Conservation (phyloP, 2,113 vertebrate species). For the Oophaga pumilio region DNA sequence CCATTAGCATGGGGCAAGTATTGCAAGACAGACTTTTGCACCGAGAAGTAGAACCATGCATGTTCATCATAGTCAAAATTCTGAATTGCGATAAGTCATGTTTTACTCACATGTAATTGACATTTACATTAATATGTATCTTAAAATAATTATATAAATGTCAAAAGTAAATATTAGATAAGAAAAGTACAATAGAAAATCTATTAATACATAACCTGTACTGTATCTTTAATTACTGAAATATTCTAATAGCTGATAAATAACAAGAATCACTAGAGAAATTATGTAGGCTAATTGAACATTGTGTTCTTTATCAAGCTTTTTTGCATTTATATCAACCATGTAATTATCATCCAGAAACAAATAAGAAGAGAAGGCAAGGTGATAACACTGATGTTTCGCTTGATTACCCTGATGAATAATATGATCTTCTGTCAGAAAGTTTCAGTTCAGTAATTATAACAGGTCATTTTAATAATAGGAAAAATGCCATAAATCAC, state of each 20-base stretch:
- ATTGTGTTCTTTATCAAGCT: background rate
- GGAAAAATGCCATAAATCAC: background rate
- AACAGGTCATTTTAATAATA: conserved; percentile 11
- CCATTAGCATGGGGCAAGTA: background rate
- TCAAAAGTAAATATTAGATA: background rate
- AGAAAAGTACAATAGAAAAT: background rate
- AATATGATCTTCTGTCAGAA: conserved; percentile 15
- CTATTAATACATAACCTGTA: background rate
- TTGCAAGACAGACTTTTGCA: background rate
- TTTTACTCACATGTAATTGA: background rate
- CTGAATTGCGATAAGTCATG: background rate
- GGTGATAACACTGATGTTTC: conserved; percentile 19
- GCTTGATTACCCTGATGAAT: conserved; percentile 23
- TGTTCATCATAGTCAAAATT: background rate
- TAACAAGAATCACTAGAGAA: background rate
- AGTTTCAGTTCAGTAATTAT: conserved; percentile 27
- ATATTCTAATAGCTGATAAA: background rate
- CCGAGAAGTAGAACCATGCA: background rate
- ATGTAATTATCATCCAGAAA: background rate
- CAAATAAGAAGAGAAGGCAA: conserved; percentile 3
- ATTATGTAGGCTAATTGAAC: background rate
- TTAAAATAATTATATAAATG: background rate
- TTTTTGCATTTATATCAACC: background rate
- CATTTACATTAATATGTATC: background rate
- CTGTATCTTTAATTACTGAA: background rate